Evolutionary conservation across 1,140 invertebrate species (phyloP).

Genomic region (Papilio polytes): DNA sequence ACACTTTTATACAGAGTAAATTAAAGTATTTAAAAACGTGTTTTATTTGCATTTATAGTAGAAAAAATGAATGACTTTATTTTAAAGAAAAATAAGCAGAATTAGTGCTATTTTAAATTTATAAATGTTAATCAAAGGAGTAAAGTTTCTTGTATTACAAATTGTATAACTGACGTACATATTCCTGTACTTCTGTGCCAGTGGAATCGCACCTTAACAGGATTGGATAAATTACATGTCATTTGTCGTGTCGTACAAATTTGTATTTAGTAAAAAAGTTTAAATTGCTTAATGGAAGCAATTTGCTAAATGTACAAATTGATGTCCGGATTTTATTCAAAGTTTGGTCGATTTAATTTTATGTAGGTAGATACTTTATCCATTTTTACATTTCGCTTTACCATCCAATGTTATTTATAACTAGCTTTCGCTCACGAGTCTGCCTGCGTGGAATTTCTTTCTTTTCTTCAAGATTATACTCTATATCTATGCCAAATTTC

Average conservation of each 20-base stretch:
- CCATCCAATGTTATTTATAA: too few species aligned
- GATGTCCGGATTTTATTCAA: neutral
- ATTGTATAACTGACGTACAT: neutral
- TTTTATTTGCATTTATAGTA: too few species aligned
- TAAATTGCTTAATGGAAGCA: conserved; percentile 11
- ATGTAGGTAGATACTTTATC: neutral
- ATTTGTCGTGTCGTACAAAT: neutral
- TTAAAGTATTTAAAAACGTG: too few species aligned
- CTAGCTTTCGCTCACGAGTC: too few species aligned
- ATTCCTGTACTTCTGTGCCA: neutral
- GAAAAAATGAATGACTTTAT: too few species aligned
- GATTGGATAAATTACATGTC: conserved; percentile 9
- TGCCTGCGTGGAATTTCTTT: too few species aligned
- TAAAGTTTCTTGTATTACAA: neutral
- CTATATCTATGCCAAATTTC: too few species aligned
- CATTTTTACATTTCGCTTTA: too few species aligned
- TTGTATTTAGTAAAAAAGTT: conserved; percentile 19
- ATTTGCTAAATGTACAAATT: neutral
- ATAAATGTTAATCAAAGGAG: neutral
- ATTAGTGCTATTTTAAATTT: too few species aligned
- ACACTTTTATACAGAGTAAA: neutral
- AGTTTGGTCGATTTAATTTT: neutral
- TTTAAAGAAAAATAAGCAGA: neutral
- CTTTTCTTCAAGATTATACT: too few species aligned
- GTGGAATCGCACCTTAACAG: neutral